Conservation (phyloP, 2,113 vertebrate genomes). For the Peromyscus leucopus region DNA sequence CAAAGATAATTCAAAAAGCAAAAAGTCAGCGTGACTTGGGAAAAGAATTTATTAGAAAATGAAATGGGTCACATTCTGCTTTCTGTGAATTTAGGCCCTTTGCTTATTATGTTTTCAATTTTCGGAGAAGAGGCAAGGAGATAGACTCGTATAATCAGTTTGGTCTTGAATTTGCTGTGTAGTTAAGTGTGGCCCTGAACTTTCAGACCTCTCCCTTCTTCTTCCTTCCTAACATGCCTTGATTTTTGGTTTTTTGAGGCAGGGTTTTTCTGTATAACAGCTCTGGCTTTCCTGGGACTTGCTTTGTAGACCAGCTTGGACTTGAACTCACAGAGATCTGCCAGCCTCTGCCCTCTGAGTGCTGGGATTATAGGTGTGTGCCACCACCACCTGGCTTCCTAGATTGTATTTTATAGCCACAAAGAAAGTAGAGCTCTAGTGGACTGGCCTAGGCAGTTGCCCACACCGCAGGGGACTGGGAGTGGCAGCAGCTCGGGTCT, state of each 20-base stretch:
- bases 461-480: background rate
- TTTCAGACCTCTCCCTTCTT: background rate
- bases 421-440: background rate
- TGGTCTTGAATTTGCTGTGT: background rate
- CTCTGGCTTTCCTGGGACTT: background rate
- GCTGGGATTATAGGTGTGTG: background rate
- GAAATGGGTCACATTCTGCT: background rate
- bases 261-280: background rate
- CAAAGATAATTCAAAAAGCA: background rate
- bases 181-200: background rate
- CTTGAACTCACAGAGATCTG: background rate
- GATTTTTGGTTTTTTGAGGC: no score
- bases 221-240: background rate
- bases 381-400: background rate
- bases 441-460: background rate
- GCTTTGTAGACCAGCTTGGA: background rate
- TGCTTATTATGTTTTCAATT: background rate
- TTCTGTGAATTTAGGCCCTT: background rate
- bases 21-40: background rate
- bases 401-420: background rate
- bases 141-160: background rate
- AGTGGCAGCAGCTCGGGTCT: background rate
- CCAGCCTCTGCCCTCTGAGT: background rate
- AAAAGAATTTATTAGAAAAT: background rate
- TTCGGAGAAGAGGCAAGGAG: no score